Percentiles rank a stretch among this genome's conserved stretches.
Conservation (phyloP, 2,113 vertebrate genomes). For the Microcebus ravelobensis region DNA sequence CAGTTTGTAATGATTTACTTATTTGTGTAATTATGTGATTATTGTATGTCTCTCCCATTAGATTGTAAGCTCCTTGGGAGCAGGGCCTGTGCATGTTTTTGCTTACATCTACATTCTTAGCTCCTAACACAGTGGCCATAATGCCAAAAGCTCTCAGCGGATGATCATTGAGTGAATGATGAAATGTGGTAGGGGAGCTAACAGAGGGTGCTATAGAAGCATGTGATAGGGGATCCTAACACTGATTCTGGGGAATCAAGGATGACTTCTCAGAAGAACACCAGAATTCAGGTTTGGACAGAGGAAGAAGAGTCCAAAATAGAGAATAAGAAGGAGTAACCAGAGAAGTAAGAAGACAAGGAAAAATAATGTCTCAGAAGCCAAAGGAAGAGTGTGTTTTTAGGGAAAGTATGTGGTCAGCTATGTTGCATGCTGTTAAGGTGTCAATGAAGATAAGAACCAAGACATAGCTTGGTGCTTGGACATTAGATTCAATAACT, state of each 20-base stretch:
- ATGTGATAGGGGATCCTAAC: background rate
- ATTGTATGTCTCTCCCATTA: slow-evolving; percentile 1
- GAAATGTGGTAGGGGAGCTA: background rate
- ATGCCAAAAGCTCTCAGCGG: background rate
- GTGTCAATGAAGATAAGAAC: background rate
- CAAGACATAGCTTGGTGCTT: background rate
- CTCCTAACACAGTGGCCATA: background rate
- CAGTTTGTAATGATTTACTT: slow-evolving; percentile 19
- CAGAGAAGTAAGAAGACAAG: slow-evolving; percentile 45
- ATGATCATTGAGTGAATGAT: background rate
- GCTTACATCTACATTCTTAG: background rate
- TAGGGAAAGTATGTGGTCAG: background rate
- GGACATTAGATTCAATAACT: slow-evolving; percentile 9
- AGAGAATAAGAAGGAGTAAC: slow-evolving; percentile 5
- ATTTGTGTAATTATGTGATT: slow-evolving; percentile 25
- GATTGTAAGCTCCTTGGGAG: background rate
- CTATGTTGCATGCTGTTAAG: background rate
- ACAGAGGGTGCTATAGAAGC: background rate
- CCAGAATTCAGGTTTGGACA: background rate
- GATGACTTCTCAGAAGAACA: slow-evolving; percentile 15
- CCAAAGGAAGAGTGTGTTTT: slow-evolving; percentile 29
- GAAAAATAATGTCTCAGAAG: slow-evolving; percentile 7
- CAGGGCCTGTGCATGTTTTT: background rate
- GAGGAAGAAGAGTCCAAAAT: slow-evolving; percentile 41
- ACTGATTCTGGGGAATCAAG: background rate